Conservation (phyloP, 2,797 vertebrate genomes). For the Anas bernieri region DNA sequence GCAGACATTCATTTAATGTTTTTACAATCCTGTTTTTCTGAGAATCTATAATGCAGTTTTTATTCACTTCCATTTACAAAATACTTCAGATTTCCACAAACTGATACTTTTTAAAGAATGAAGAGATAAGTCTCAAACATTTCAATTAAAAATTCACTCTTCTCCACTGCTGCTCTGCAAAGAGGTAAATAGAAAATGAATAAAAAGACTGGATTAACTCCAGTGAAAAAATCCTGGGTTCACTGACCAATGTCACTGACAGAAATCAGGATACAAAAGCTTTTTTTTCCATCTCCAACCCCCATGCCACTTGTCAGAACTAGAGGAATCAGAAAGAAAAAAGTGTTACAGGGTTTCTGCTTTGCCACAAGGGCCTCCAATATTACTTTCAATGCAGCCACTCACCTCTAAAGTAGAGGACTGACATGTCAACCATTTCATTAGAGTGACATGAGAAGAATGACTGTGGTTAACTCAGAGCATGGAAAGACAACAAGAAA, state of each 20-base stretch:
- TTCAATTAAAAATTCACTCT: background rate
- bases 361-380: background rate
- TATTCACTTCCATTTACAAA: constrained; percentile 21
- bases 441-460: background rate
- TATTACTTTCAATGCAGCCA: background rate
- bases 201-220: background rate
- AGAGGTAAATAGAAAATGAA: background rate
- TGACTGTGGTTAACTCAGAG: background rate
- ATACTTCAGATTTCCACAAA: background rate
- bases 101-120: background rate
- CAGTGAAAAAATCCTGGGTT: background rate
- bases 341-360: background rate
- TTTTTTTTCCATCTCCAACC: background rate
- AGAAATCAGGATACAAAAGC: background rate
- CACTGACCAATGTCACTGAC: background rate
- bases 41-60: constrained; percentile 38
- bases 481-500: background rate
- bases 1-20: constrained; percentile 13
- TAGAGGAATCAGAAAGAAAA: background rate
- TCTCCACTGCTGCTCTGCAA: background rate
- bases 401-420: background rate
- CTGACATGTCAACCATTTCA: constrained; percentile 4
- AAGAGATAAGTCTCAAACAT: background rate
- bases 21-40: constrained; percentile 16
- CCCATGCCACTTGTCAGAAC: background rate